Conservation (phyloP, 2,797 vertebrate species). For the Salmo trutta region DNA sequence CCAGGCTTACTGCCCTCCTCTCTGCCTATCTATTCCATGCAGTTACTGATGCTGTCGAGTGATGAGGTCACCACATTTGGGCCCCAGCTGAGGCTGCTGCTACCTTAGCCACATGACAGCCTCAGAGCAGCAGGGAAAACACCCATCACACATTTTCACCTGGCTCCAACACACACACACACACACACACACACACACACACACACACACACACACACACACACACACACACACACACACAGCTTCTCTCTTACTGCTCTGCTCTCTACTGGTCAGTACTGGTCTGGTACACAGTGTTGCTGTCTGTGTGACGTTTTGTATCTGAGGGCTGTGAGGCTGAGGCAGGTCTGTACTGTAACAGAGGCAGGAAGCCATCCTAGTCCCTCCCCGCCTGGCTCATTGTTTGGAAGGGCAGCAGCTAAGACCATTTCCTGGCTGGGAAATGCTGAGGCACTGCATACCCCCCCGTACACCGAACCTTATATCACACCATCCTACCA, state of each 20-base stretch:
- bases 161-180: background rate
- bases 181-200: no score
- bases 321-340: background rate
- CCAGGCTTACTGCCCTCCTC: background rate
- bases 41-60: background rate
- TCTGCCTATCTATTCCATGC: background rate
- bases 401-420: conserved; percentile 29
- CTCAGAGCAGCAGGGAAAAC: background rate
- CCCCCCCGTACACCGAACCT: background rate
- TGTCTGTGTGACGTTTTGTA: background rate
- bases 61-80: conserved; percentile 5
- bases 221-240: background rate
- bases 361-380: conserved; percentile 30
- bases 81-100: background rate
- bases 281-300: background rate
- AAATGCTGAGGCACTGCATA: background rate
- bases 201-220: no score
- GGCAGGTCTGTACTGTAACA: conserved; percentile 5
- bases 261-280: background rate
- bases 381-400: conserved; percentile 35
- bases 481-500: background rate
- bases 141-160: background rate
- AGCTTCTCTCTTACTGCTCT: no score
- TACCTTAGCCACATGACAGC: background rate
- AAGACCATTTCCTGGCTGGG: conserved; percentile 28